A percentile compares a stretch with the other conserved stretches of the same genome.
Conservation (phyloP, 2,113 vertebrate genomes). For the Centrocercus urophasianus region DNA sequence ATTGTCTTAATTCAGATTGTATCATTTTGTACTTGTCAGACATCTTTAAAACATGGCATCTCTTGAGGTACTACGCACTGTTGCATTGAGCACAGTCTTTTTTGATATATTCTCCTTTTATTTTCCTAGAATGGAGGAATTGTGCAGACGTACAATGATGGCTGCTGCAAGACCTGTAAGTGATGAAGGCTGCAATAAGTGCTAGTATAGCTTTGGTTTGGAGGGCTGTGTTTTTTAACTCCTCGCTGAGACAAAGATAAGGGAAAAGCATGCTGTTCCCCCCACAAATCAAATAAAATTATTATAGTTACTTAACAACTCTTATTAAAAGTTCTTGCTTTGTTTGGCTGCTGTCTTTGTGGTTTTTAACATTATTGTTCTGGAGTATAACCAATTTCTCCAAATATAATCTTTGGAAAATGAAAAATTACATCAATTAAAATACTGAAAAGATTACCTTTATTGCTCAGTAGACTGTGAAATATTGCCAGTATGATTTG, state of each 20-base stretch:
- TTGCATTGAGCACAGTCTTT: constrained; percentile 45
- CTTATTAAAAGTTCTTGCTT: constrained; percentile 70
- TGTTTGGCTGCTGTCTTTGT: constrained; percentile 75
- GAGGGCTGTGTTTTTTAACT: constrained; percentile 62
- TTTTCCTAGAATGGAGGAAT: constrained; percentile 90
- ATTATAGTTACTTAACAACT: constrained; percentile 55
- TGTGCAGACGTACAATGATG: constrained; percentile 91
- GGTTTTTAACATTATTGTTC: constrained; percentile 69
- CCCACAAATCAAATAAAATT: constrained; percentile 43
- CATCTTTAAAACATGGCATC: neutral
- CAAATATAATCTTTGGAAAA: constrained; percentile 1
- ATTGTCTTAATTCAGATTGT: neutral
- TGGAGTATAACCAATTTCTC: constrained; percentile 73
- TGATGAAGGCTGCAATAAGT: constrained; percentile 70
- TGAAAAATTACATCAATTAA: neutral
- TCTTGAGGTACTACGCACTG: neutral
- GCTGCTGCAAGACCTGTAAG: constrained; percentile 99
- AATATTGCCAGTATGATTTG: neutral
- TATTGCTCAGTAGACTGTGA: neutral
- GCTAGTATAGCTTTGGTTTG: constrained; percentile 79
- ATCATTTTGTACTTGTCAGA: neutral
- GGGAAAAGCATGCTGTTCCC: constrained; percentile 71
- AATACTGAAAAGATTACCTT: neutral
- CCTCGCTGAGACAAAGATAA: constrained; percentile 59
- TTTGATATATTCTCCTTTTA: constrained; percentile 66